These are phyloP conservation scores for Calonectris borealis DNA, from an alignment of 2,113 vertebrate genomes.

Conservation along the genomic window DNA sequence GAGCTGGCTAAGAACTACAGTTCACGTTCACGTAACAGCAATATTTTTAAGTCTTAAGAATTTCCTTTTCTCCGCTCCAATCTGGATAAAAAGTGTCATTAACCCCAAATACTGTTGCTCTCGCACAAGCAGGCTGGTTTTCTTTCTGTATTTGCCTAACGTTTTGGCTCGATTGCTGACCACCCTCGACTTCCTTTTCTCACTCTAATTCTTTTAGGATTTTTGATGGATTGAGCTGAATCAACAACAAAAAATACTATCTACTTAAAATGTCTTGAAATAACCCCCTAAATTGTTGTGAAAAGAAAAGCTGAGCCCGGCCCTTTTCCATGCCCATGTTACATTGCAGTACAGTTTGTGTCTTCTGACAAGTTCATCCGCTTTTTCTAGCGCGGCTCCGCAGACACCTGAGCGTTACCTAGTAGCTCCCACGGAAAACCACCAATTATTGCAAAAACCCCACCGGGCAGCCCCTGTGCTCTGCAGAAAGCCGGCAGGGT, in stretches of 20 bases:
- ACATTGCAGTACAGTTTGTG: neutral
- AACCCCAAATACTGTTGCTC: neutral
- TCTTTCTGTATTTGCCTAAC: neutral
- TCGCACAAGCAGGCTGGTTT: neutral
- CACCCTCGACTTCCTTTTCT: neutral
- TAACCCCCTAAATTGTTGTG: neutral
- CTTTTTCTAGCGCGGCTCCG: rapidly evolving
- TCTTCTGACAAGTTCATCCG: neutral
- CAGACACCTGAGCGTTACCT: neutral
- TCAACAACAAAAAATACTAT: neutral
- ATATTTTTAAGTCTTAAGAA: neutral
- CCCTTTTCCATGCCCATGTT: neutral
- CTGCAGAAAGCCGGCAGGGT: neutral
- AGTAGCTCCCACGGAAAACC: neutral
- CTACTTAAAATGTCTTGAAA: neutral
- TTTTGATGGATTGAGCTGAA: neutral
- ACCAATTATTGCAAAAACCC: neutral
- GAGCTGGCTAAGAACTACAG: neutral
- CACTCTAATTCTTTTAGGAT: neutral
- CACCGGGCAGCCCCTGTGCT: neutral
- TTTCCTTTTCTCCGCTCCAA: neutral
- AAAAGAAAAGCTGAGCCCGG: neutral
- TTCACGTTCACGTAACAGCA: neutral
- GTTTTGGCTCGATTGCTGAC: neutral
- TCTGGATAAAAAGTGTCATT: neutral